phyloP scores from a whole-genome alignment of 2,888 invertebrate genomes.

The Sinhomidia bicolor region DNA sequence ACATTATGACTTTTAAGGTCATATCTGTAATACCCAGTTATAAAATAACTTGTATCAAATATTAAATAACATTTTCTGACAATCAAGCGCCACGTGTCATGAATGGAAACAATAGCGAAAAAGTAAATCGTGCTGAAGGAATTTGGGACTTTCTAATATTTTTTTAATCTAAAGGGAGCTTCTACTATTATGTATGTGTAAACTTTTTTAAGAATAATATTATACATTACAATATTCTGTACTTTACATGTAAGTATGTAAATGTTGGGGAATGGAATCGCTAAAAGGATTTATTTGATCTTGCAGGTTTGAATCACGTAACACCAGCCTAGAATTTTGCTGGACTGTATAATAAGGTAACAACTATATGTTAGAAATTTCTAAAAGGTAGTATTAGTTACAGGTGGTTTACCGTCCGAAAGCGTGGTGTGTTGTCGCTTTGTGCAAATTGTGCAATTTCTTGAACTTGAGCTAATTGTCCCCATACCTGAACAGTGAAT shows the following conservation, averaged over 20 bases:
- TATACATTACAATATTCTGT: not conserved
- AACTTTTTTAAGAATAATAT: not conserved
- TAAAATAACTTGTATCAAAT: not conserved
- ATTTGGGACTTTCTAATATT: not conserved
- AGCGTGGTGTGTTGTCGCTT: slow-evolving; percentile 78
- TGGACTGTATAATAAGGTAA: slow-evolving; percentile 6
- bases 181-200: not conserved
- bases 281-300: not conserved
- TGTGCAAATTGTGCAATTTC: slow-evolving; percentile 87
- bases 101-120: not conserved
- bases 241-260: not conserved
- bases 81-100: not conserved
- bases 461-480: slow-evolving; percentile 88
- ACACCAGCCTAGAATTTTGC: not conserved
- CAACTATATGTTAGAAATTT: slow-evolving; percentile 4
- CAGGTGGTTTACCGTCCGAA: slow-evolving; percentile 79
- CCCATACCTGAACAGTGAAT: slow-evolving; percentile 90
- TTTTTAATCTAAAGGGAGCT: slow-evolving; percentile 1
- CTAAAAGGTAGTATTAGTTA: slow-evolving; percentile 31
- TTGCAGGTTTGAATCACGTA: slow-evolving; percentile 62
- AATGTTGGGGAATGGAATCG: not conserved
- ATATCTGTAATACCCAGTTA: not conserved
- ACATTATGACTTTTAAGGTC: not conserved
- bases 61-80: slow-evolving; percentile 5
- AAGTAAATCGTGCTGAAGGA: not conserved